Base-by-base conservation (phyloP, 2,113 vertebrate genomes). In the Chionomys nivalis region DNA sequence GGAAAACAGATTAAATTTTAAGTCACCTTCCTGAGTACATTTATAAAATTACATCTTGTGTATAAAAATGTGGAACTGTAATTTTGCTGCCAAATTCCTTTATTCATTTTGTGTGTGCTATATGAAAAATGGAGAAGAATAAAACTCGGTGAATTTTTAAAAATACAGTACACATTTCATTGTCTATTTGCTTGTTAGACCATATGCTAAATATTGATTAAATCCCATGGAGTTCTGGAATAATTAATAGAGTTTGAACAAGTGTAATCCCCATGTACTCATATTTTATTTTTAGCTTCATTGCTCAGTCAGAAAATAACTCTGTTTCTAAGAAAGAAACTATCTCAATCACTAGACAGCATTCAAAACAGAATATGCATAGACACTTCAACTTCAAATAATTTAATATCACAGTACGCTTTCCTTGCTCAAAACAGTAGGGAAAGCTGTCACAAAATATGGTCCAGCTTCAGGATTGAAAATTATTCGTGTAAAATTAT, bases 281-380 rank as follows among this genome's bases (percentile, higher is more conserved):
- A 65, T 83, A 92, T 93, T 95, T 96, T 94, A 93, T 79, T 95
- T 76, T 13, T 94, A 79, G 31, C n/a, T 90, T 94, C 47, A 91
- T 72, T 93, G 75, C 33, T 95, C 68, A 66, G 8, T 70, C 79
- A 79, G 36, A 63, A 96, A 96, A 70, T 75, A 72, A 78, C 94
- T 91, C 36, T 58, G 36, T 76, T 94, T 89, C 42, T 91, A 68
- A 79, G 73, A 94, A 96, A 86, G 93, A 19, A 94, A 87, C 82
- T 95, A 49, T 83, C 63, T 87, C 82, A 70, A 49, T 2, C 9
- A 68, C 42, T 49, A 89, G 23, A 7, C 7, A 63, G 92, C 36
- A 91, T 24, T 93, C 94, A 89, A 90, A 94, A 92, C 65, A 95
- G 55, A 87, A 39, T 70, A 94, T 77, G 26, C 13, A 70, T 63